Evolutionary conservation across 1,140 invertebrate genomes (phyloP).

Genomic region (Meloidogyne chitwoodi): DNA sequence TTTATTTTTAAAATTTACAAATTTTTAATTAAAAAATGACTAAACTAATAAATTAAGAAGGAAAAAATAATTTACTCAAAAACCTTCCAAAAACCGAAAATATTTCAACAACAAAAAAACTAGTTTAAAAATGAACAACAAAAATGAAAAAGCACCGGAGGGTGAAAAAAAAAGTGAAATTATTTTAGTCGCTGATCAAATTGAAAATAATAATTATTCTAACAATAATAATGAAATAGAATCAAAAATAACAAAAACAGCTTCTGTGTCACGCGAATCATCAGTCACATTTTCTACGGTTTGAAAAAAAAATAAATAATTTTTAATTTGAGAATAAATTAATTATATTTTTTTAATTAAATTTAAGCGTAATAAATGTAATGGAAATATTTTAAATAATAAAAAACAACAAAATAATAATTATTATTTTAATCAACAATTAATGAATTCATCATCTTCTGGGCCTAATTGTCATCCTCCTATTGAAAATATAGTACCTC

Average conservation of each 20-base stretch:
- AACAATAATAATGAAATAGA: neutral
- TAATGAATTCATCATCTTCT: neutral
- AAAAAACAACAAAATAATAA: neutral
- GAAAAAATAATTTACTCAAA: too few species aligned
- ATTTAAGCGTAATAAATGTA: neutral
- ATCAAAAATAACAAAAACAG: neutral
- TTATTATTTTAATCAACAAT: too few species aligned
- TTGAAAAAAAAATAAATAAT: neutral
- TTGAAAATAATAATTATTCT: neutral
- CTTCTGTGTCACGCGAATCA: conserved; percentile 4
- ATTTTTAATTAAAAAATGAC: too few species aligned
- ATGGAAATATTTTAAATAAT: neutral
- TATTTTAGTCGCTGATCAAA: neutral
- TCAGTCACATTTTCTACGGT: conserved; percentile 12
- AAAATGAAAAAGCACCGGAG: neutral
- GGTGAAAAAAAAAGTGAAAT: neutral
- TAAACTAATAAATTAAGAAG: too few species aligned
- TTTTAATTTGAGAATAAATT: too few species aligned
- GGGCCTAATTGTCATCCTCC: neutral
- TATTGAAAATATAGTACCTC: neutral
- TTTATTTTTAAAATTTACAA: too few species aligned
- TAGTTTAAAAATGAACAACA: neutral
- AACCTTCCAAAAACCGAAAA: too few species aligned
- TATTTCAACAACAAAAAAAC: neutral
- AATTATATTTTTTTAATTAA: too few species aligned